These are phyloP conservation scores for Athetis lepigone DNA, from an alignment of 2,888 invertebrate species.

Conservation along the genomic window DNA sequence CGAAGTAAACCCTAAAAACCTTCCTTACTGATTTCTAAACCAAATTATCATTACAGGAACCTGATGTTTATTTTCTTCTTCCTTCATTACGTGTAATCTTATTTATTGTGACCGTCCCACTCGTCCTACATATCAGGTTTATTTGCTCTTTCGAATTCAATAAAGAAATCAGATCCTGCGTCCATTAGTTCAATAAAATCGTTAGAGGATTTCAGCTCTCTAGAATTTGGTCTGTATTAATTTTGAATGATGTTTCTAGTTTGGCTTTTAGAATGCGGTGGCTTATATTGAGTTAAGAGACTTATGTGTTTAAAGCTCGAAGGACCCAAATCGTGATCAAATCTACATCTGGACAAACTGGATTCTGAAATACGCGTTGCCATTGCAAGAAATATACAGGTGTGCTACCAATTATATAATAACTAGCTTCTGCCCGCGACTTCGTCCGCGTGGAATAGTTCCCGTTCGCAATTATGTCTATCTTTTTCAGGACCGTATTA, in stretches of 20 bases:
- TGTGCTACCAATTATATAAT: too few species aligned
- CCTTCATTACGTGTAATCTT: slow-evolving; percentile 48
- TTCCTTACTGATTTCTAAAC: slow-evolving; percentile 13
- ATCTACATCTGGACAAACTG: too few species aligned
- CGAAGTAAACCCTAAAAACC: neutral
- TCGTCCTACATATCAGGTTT: slow-evolving; percentile 8
- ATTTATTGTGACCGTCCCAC: slow-evolving; percentile 32
- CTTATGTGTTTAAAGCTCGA: too few species aligned
- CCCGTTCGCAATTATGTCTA: too few species aligned
- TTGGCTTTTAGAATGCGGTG: too few species aligned
- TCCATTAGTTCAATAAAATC: slow-evolving; percentile 25
- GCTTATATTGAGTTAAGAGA: too few species aligned
- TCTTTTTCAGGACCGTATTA: too few species aligned
- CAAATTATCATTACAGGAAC: slow-evolving; percentile 23
- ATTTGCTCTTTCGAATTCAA: slow-evolving; percentile 34
- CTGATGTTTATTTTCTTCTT: slow-evolving; percentile 32
- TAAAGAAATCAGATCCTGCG: slow-evolving; percentile 33
- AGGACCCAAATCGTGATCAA: too few species aligned
- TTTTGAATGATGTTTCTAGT: neutral
- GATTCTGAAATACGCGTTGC: too few species aligned
- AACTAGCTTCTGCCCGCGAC: too few species aligned
- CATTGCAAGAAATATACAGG: too few species aligned
- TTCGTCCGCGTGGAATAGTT: too few species aligned
- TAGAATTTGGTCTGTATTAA: neutral
- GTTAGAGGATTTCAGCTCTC: slow-evolving; percentile 2